Percentiles rank a stretch among this genome's conserved stretches.
phyloP scores from a whole-genome alignment of 2,797 vertebrate genomes.

The Mormyrus hasselquistii region DNA sequence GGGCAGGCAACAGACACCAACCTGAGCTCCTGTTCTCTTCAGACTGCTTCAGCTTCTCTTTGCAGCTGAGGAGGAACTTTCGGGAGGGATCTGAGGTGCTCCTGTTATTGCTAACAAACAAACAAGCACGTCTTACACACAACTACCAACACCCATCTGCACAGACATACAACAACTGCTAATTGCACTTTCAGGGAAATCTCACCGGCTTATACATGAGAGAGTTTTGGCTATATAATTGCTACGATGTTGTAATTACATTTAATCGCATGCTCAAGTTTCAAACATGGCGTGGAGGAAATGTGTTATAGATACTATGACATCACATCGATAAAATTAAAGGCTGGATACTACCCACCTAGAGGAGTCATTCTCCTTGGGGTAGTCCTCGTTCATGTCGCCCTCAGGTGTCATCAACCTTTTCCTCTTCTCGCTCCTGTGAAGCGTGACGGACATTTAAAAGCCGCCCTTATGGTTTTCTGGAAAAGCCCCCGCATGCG shows the following conservation, averaged over 20 bases:
- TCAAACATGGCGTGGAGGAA: neutral
- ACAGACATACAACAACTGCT: neutral
- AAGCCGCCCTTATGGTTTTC: neutral
- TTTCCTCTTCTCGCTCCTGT: conserved; percentile 85
- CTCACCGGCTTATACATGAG: neutral
- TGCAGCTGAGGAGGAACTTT: conserved; percentile 82
- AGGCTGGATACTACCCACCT: conserved; percentile 59
- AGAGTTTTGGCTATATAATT: neutral
- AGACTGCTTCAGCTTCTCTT: conserved; percentile 85
- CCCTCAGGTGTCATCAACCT: conserved; percentile 70
- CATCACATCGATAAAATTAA: neutral
- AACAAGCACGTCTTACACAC: neutral
- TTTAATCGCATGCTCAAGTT: neutral
- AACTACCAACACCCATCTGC: neutral
- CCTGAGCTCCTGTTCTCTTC: conserved; percentile 84
- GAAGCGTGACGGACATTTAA: conserved; percentile 10
- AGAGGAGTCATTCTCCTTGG: conserved; percentile 97
- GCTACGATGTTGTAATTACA: no score
- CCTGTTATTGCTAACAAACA: conserved; percentile 84
- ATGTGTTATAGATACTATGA: neutral
- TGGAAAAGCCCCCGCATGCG: neutral
- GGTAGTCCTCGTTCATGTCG: conserved; percentile 88
- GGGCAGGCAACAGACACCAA: conserved; percentile 39
- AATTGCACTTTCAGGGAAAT: neutral
- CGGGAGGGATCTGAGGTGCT: conserved; percentile 75